These are phyloP conservation scores for Antigone vipio DNA, from an alignment of 2,113 vertebrate species.

Conservation along the genomic window DNA sequence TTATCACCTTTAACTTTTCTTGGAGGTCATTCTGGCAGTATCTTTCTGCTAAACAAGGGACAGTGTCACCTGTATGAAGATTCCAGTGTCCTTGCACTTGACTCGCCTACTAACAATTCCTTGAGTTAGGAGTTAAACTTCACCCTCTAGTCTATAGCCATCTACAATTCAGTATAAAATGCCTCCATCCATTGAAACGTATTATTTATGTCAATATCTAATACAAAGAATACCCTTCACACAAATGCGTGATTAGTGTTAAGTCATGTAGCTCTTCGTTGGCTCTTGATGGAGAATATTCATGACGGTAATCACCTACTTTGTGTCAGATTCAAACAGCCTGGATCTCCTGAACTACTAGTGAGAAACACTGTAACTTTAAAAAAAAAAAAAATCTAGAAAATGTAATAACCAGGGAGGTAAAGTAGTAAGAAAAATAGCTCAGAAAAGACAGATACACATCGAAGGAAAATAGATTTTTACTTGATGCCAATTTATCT, in stretches of 20 bases:
- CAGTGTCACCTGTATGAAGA: background rate
- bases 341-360: background rate
- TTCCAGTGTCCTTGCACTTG: background rate
- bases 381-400: background rate
- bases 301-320: background rate
- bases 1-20: background rate
- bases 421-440: background rate
- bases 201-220: background rate
- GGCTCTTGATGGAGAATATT: background rate
- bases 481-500: background rate
- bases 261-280: background rate
- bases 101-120: background rate
- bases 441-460: background rate
- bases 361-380: background rate
- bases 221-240: background rate
- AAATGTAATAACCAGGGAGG: background rate
- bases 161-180: background rate
- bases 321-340: background rate
- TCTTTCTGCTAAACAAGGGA: background rate
- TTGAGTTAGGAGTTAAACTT: background rate
- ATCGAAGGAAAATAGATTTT: background rate
- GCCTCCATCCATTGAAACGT: background rate
- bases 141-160: background rate
- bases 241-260: background rate
- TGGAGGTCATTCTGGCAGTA: background rate